phyloP scores from a whole-genome alignment of 1,140 invertebrate genomes.

The Physella acuta region DNA sequence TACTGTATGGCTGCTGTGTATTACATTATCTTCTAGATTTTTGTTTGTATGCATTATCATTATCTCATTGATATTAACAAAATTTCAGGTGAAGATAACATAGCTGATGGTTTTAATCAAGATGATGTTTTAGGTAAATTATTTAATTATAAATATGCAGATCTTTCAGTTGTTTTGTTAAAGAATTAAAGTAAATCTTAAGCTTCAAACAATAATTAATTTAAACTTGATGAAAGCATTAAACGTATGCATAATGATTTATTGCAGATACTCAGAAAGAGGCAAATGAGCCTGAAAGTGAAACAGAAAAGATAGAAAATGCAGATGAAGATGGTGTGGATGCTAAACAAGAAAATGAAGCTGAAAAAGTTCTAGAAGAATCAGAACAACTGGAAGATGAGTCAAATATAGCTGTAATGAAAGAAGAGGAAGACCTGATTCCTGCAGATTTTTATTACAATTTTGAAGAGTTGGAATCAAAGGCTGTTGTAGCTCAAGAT shows the following conservation, averaged over 20 bases:
- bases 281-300: slow-evolving; percentile 7
- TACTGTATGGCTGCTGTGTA: no score
- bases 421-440: slow-evolving; percentile 41
- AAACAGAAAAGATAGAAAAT: slow-evolving; percentile 20
- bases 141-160: no score
- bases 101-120: no score
- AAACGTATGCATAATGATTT: no score
- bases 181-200: no score
- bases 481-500: slow-evolving; percentile 46
- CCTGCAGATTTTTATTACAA: slow-evolving; percentile 57
- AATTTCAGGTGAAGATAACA: no score
- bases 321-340: slow-evolving; percentile 25
- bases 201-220: background rate
- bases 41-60: no score
- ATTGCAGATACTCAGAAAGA: slow-evolving; percentile 22
- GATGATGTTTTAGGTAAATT: no score
- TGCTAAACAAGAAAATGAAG: slow-evolving; percentile 7
- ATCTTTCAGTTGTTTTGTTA: no score
- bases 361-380: slow-evolving; percentile 16
- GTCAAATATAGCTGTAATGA: background rate
- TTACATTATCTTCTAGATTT: no score
- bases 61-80: no score
- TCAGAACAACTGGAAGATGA: background rate
- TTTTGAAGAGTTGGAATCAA: slow-evolving; percentile 48
- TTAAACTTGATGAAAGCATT: no score